Evolutionary conservation across 2,797 vertebrate species (phyloP), one percentile per base, ranked within the genome.

Genomic region (Eurystomus glaucurus): DNA sequence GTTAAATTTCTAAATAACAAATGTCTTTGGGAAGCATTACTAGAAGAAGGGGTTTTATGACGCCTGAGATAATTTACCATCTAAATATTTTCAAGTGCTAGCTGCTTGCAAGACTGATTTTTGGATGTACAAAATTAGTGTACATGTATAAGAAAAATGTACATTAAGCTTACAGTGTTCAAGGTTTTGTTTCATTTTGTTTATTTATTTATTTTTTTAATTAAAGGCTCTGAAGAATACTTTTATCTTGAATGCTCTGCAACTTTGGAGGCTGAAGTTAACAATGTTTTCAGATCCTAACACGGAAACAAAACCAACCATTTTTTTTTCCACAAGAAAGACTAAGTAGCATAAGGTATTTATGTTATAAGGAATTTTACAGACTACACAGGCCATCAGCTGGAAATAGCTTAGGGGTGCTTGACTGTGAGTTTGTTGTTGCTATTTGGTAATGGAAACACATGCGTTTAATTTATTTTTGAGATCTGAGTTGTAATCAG

Each of bases 1-100:
- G 61, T 68, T 81, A 97, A 97, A 97, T 98, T 98, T 97, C 88
- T 97, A 96, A 98, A 97, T 96, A 91, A 97, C 66, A 97, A 96
- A 97, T 96, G 25, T 79, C 77, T 95, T 92, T 68, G 31, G 93
- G 96, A 98, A 97, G 29, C 65, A 58, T 96, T 96, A 87, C 61
- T 91, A 90, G 28, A 66, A 92, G 90, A 94, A 96, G 33, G 43
- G 66, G 69, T 15, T 93, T 94, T 93, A 92, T 84, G 88, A 96
- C 22, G 39, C 85, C 96, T 89, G 78, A 96, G 65, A 95, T 97
- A 98, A 98, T 98, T 98, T 98, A 97, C 96, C 94, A 86, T 85
- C 92, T 78, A 98, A 97, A 97, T 97, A 97, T 96, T 97, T 98
- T 97, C 95, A 96, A 97, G 92, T 93, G 57, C 83, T 95, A 58